These are phyloP conservation scores for Coelinius sp. DNA, from an alignment of 2,888 invertebrate genomes.

Conservation along the genomic window DNA sequence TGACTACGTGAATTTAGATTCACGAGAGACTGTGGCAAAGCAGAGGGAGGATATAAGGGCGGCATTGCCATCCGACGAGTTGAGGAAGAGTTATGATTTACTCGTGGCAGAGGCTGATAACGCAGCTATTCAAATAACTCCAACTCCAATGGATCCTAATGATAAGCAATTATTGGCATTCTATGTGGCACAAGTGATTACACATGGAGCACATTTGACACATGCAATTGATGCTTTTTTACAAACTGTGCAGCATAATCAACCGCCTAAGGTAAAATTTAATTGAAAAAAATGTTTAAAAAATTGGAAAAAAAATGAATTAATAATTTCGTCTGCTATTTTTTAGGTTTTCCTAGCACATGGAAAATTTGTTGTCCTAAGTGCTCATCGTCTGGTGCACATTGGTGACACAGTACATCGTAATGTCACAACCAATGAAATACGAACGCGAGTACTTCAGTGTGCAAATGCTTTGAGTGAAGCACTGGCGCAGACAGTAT, in stretches of 20 bases:
- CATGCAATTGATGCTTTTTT: conserved; percentile 94
- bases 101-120: conserved; percentile 82
- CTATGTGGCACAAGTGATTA: conserved; percentile 89
- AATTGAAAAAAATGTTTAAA: neutral
- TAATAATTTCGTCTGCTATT: too few relatives aligned
- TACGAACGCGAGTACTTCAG: conserved; percentile 81
- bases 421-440: conserved; percentile 82
- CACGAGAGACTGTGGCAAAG: conserved; percentile 80
- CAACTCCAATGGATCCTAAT: conserved; percentile 77
- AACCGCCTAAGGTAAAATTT: conserved; percentile 89
- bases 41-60: conserved; percentile 83
- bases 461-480: conserved; percentile 87
- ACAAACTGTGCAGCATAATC: conserved; percentile 91
- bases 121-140: conserved; percentile 71
- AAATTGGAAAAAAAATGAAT: too few relatives aligned
- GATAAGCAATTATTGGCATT: conserved; percentile 89
- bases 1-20: conserved; percentile 90
- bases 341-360: conserved; percentile 84
- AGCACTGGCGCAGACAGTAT: conserved; percentile 85
- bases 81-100: conserved; percentile 83
- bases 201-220: conserved; percentile 87
- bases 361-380: conserved; percentile 94
- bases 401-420: conserved; percentile 95
- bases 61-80: conserved; percentile 78
- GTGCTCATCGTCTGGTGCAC: conserved; percentile 93